Evolutionary conservation across 2,888 invertebrate genomes (phyloP), one percentile per base, ranked within the genome.

Genomic region (Napeogenes inachia): DNA sequence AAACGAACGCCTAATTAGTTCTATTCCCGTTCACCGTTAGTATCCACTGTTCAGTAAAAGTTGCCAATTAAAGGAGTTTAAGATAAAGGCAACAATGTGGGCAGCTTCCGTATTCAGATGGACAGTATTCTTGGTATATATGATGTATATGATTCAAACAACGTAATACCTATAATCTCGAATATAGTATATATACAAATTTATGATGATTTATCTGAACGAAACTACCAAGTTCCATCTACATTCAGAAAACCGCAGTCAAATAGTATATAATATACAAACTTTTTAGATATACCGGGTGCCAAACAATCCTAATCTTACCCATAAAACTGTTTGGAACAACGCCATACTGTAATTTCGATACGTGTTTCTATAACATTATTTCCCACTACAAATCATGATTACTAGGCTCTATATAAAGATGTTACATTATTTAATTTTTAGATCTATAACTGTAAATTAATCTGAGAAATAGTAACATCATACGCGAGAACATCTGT

Each of bases 41-140:
- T 60, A 67, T 64, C 62, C 60, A 60, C 45, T 56, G 62, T 62
- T 67, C 58, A 64, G 62, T 64, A 67, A 64, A 64, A 67, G 66
- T 67, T 64, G 66, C 64, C 66, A 67, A 67, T 67, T 67, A 67
- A 64, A 67, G 60, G 64, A 60, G 32, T 57, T 45, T 62, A 62
- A 67, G 64, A 64, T 64, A 64, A 67, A 64, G 55, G 59, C 55
- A 61, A 60, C 63, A 54, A 56, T 60, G 47, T 60, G 59, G 13
- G 58, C 62, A 57, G 66, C 64, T 67, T 67, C 66, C 66, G 64
- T 67, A 62, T 67, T 67, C 58, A 59, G 59, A 56, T 62, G 64
- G 55, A 33, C 54, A 57, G 61, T 58, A 66, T 64, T 66, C 64
- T 66, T 64, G 45, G 61, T 58, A 59, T 56, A 38, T 59, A 59